phyloP scores from a whole-genome alignment of 2,888 invertebrate species.

The Synergus umbraculus region DNA sequence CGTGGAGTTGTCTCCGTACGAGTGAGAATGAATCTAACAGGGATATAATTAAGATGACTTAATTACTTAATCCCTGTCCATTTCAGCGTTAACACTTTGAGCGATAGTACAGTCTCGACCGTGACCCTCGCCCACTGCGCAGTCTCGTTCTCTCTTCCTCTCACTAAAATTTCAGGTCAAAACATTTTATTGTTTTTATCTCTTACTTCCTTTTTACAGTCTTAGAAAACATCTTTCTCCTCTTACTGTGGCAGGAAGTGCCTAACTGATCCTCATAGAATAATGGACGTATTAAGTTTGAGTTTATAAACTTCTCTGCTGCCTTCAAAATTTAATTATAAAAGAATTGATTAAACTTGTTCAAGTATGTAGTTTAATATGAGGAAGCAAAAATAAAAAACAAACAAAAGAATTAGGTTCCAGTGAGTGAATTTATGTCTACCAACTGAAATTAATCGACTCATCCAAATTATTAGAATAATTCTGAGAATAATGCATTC shows the following conservation, averaged over 20 bases:
- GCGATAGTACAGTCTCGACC: constrained; percentile 54
- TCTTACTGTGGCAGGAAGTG: background rate
- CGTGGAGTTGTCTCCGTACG: constrained; percentile 23
- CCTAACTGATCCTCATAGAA: background rate
- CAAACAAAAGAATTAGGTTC: too few relatives aligned
- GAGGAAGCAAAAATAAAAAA: too few relatives aligned
- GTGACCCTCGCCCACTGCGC: constrained; percentile 65
- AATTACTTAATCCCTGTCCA: constrained; percentile 71
- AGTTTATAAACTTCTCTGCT: background rate
- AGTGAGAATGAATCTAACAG: constrained; percentile 52
- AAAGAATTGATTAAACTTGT: too few relatives aligned
- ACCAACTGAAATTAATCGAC: too few relatives aligned
- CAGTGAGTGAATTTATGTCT: too few relatives aligned
- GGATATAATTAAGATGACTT: constrained; percentile 68
- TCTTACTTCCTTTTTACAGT: background rate
- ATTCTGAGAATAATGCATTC: background rate
- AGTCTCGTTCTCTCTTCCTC: background rate
- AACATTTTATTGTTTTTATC: background rate
- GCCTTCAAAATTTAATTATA: too few relatives aligned
- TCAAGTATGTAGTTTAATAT: too few relatives aligned
- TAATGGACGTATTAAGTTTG: background rate
- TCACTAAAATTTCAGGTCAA: background rate
- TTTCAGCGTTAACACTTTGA: constrained; percentile 57
- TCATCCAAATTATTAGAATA: too few relatives aligned
- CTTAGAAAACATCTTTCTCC: background rate